Percentiles rank a stretch among this genome's conserved stretches.
phyloP scores from a whole-genome alignment of 2,113 vertebrate genomes.

The Anser cygnoides region DNA sequence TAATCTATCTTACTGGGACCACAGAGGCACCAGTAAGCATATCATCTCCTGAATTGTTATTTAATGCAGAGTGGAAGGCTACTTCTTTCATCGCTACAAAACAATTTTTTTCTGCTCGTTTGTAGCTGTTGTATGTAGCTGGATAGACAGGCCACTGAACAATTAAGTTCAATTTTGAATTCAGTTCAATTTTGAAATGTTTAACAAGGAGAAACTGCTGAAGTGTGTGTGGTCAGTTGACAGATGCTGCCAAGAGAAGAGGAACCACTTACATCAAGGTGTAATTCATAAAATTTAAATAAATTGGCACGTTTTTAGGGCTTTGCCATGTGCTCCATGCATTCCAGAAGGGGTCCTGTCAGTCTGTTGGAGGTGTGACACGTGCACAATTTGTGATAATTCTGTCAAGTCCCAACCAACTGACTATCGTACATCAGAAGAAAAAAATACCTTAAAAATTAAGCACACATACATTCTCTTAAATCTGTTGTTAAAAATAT shows the following conservation, averaged over 20 bases:
- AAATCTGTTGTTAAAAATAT: background rate
- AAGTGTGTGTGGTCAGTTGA: background rate
- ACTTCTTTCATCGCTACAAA: background rate
- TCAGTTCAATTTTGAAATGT: background rate
- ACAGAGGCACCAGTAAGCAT: rapidly evolving
- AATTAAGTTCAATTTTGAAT: background rate
- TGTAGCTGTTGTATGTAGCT: background rate
- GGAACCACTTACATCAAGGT: background rate
- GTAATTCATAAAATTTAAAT: constrained; percentile 13
- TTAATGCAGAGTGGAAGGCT: background rate
- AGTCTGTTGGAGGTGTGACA: background rate
- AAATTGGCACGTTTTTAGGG: background rate
- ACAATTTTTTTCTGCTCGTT: background rate
- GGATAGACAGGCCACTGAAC: background rate
- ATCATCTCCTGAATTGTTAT: background rate
- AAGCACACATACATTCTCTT: background rate
- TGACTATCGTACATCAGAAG: background rate
- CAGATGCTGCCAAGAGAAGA: background rate
- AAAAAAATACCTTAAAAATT: background rate
- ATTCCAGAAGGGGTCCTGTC: background rate
- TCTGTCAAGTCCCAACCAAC: background rate
- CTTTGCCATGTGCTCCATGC: background rate
- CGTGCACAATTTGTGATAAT: background rate
- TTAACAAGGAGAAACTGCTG: background rate
- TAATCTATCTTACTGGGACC: background rate